A percentile compares a stretch with the other conserved stretches of the same genome.
phyloP scores from a whole-genome alignment of 2,888 invertebrate genomes.

The Pyrocoelia pectoralis region DNA sequence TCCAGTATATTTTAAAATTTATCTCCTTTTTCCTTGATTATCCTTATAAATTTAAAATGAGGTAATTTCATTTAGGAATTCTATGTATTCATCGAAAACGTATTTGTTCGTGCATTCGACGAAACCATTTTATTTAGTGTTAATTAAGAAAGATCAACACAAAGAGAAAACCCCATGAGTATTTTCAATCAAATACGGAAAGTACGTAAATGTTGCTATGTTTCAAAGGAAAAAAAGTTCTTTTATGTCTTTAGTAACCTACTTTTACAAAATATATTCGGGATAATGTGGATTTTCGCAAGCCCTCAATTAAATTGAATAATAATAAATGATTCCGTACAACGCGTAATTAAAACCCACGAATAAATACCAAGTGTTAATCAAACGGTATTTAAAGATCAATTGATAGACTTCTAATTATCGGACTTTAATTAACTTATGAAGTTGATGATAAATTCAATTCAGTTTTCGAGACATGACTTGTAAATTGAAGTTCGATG shows the following conservation, averaged over 20 bases:
- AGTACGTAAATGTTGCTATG: background rate
- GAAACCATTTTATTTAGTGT: background rate
- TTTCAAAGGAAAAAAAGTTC: background rate
- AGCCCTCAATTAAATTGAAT: too few relatives aligned
- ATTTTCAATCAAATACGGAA: constrained; percentile 1
- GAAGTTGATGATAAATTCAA: constrained; percentile 17
- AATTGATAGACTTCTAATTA: constrained; percentile 9
- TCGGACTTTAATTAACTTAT: constrained; percentile 21
- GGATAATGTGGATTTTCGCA: background rate
- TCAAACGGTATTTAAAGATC: too few relatives aligned
- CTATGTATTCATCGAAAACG: background rate
- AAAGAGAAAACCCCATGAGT: background rate
- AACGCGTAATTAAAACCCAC: background rate
- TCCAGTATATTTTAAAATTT: too few relatives aligned
- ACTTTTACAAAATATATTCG: background rate
- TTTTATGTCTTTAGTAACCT: background rate
- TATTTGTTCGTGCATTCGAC: background rate
- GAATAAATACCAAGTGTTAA: too few relatives aligned
- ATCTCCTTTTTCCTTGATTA: background rate
- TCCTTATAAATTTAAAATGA: background rate
- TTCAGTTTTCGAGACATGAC: constrained; percentile 9
- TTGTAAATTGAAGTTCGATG: constrained; percentile 27
- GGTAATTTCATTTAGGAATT: too few relatives aligned
- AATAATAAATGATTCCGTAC: too few relatives aligned
- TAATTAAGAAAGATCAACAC: background rate